These are phyloP conservation scores for Eulemur rufifrons DNA, from an alignment of 2,113 vertebrate species.

Conservation along the genomic window DNA sequence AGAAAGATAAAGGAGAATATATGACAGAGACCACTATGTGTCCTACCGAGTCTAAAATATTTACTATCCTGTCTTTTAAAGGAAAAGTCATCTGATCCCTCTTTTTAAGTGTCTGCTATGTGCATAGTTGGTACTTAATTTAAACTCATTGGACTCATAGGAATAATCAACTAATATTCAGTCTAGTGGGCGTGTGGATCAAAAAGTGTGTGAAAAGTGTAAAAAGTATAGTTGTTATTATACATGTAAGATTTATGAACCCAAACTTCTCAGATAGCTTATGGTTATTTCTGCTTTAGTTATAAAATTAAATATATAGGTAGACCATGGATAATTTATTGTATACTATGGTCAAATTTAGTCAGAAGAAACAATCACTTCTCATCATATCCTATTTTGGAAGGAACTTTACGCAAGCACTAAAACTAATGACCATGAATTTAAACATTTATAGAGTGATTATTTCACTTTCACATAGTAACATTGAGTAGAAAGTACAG, in stretches of 20 bases:
- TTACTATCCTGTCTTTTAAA: not conserved
- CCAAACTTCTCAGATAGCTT: not conserved
- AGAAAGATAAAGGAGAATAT: not conserved
- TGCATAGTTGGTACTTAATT: not conserved
- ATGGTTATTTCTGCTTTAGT: not conserved
- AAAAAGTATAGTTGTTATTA: not conserved
- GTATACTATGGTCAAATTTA: not conserved
- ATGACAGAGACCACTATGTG: not conserved
- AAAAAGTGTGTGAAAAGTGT: not conserved
- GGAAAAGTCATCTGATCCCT: not conserved
- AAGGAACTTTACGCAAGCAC: not conserved
- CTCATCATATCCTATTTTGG: not conserved
- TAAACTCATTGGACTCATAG: not conserved
- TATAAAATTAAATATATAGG: no score
- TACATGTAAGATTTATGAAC: not conserved
- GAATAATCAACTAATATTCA: not conserved
- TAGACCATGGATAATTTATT: not conserved
- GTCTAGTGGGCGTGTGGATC: no score
- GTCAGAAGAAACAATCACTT: not conserved
- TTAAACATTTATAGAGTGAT: not conserved
- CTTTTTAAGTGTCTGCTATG: not conserved
- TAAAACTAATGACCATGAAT: not conserved
- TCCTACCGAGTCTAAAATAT: not conserved
- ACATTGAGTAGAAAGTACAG: not conserved
- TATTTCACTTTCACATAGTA: not conserved